Evolutionary conservation across 2,888 invertebrate species (phyloP), one percentile per base, ranked within the genome.

Genomic region (Cosmia trapezina): DNA sequence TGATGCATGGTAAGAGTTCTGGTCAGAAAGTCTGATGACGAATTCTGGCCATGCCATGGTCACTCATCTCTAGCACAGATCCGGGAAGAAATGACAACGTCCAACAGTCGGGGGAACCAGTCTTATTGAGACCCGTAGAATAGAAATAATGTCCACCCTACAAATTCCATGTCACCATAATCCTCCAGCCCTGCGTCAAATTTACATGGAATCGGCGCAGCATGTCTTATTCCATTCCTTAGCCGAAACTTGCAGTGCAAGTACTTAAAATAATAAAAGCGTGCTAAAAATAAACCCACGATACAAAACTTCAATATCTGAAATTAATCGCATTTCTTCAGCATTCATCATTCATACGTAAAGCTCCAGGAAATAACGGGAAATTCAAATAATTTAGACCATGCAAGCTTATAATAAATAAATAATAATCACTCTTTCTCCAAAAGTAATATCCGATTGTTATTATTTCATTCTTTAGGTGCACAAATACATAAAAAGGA

Each of bases 401-500:
- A 60, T 37, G 37, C n/a, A 19, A 41, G 17, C 2, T 12, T 7
- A n/a, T 7, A n/a, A n/a, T n/a, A n/a, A n/a, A n/a, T n/a, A n/a
- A n/a, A n/a, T n/a, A n/a, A n/a, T n/a, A n/a, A n/a, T 22, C 12
- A 63, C 9, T n/a, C 11, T 22, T 68, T 45, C 33, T 19, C 0
- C 1, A 7, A 19, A 41, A 37, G 8, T 8, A 19, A 7, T 11
- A 45, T 9, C 2, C 0, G 9, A 17, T 11, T 47, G n/a, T n/a
- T n/a, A n/a, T 28, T 37, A 33, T 4, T 51, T 37, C 9, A 37
- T 53, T 19, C 14, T 37, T 0, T 19, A 19, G 6, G 14, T 28
- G 33, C 8, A 62, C 47, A 70, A 14, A 47, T 28, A 0, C 17
- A 4, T 60, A 80, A 83, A 87, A 80, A 83, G 80, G 62, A 73